Evolutionary conservation across 2,113 vertebrate genomes (phyloP), one percentile per base, ranked within the genome.

Genomic region (Polypterus senegalus): DNA sequence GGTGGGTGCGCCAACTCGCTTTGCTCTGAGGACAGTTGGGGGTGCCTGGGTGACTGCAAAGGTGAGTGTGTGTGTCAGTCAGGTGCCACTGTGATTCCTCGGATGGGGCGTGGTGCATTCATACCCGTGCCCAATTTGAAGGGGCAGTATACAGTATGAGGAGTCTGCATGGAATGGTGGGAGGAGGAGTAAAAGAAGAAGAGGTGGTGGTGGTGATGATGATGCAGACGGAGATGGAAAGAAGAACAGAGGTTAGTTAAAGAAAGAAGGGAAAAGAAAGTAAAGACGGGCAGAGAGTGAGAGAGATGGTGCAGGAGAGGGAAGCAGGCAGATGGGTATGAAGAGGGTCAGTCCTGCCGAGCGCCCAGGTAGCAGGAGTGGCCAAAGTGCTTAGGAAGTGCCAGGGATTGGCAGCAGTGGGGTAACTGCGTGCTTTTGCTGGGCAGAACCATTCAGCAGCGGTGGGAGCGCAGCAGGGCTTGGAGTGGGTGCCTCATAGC

Each of bases 131-230:
- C 76, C 27, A 2, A 27, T 27, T 27, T 27, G 27, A 27, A 27
- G 27, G 27, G 27, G 27, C 27, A 71, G 73, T 70, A 68, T 65
- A 77, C 67, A 68, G 74, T 75, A 81, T 83, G 81, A 80, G 77
- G 78, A 78, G 78, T 73, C 76, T 66, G 74, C 66, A 65, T 72
- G 9, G 47, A 51, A 71, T 60, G 59, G 59, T 66, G 61, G 66
- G 66, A 71, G 67, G 62, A 60, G 45, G 65, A 11, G 58, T 3
- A 47, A 9, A 54, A 7, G 11, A 56, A 7, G 70, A 63, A 58
- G 57, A 3, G 43, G 6, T 7, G 48, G n/a, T 9, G 5, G 10
- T 11, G 5, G 4, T 52, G 9, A 51, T 65, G 4, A 65, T 58
- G 51, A 52, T 6, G 10, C 6, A 10, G 51, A 52, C 43, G 54